Evolutionary conservation across 2,113 vertebrate species (phyloP).

Genomic region (Pygoscelis adeliae): DNA sequence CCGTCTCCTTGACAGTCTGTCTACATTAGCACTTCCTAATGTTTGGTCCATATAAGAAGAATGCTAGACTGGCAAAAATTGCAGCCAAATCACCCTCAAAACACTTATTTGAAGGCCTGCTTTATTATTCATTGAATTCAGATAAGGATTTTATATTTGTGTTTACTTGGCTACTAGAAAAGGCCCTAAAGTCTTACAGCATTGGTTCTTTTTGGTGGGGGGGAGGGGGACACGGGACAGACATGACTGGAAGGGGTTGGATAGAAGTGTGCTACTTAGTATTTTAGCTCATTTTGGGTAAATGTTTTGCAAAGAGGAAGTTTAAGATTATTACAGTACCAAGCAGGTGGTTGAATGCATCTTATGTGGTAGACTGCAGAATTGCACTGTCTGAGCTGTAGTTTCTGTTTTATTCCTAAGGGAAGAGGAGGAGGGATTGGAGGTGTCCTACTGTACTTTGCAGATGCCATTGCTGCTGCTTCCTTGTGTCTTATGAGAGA

Average conservation of each 20-base stretch:
- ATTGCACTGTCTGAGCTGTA: neutral
- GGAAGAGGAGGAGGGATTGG: neutral
- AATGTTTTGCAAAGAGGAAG: neutral
- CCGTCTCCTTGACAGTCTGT: neutral
- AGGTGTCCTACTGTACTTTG: neutral
- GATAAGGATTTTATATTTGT: neutral
- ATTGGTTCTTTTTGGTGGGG: accelerated
- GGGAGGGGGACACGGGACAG: too few species aligned
- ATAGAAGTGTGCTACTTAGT: neutral
- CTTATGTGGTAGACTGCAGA: neutral
- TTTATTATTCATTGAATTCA: neutral
- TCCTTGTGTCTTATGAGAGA: neutral
- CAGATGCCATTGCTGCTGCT: neutral
- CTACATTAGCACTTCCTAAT: neutral
- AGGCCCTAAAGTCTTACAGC: neutral
- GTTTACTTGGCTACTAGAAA: neutral
- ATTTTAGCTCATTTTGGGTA: neutral
- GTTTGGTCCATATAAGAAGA: neutral
- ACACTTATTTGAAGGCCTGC: neutral
- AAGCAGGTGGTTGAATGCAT: neutral
- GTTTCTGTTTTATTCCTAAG: neutral
- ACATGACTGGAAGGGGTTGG: neutral
- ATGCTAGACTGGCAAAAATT: neutral
- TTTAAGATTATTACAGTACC: neutral
- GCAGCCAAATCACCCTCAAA: neutral